Base-by-base conservation (phyloP, 2,888 invertebrate species). In the Drosophila trichaetosa region DNA sequence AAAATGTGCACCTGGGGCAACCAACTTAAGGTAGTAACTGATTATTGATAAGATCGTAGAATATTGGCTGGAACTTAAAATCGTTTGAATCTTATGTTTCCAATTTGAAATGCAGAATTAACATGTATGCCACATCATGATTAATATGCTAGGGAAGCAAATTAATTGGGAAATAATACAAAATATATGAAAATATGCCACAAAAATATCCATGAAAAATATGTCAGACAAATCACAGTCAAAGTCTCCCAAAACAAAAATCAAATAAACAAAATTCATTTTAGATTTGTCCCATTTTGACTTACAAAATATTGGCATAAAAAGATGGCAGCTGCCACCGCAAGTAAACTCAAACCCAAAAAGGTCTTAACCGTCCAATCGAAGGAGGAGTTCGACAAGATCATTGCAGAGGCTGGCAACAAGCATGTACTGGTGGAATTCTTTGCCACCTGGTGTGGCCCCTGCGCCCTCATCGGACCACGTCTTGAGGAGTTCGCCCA, bases 401-500 rank as follows among this genome's bases (percentile, higher is more conserved):
- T 72, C 7, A 24, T 87, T 13, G 58, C 59, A 0, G 78, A 76
- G 7, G 89, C 90, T 10, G 88, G 88, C 52, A 80, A 78, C 8
- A 85, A 80, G 52, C 87, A 87, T 58, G 51, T 87, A 2, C 65
- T 98, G 34, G 96, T 98, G 73, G 98, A 98, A 93, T 98, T 98
- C 93, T 97, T 95, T 94, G 98, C 98, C 53, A 95, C 96, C 46
- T 98, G 98, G 98, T 98, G 98, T 92, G 97, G 97, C 0, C 98
- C 98, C 3, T 98, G 98, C 94, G 97, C 96, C 93, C 94, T 96
- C 94, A 98, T 98, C 91, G 96, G 96, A 1, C 97, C 97, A 16
- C 95, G 96, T 82, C 93, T 97, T 11, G 96, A 96, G 86, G 96
- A 96, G 91, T 92, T 96, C 76, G 95, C 96, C 10, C 88, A 91